Evolutionary conservation across 2,113 vertebrate species (phyloP).

Genomic region (Neolamprologus modestus): DNA sequence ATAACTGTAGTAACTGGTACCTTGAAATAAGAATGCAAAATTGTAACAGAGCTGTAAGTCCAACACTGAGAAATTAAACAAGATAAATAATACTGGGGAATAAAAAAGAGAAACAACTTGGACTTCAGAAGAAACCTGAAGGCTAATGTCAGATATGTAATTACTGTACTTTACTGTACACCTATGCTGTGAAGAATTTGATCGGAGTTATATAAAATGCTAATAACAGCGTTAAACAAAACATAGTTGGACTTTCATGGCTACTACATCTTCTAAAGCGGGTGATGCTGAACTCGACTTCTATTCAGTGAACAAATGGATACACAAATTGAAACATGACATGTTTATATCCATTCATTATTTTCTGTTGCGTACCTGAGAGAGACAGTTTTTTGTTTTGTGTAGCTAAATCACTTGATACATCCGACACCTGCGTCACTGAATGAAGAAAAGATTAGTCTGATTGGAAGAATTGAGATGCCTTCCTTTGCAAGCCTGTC

Average conservation of each 20-base stretch:
- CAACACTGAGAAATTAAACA: background rate
- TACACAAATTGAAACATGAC: background rate
- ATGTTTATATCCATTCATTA: background rate
- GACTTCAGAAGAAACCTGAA: background rate
- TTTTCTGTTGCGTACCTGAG: background rate
- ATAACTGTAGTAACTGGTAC: background rate
- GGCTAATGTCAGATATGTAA: background rate
- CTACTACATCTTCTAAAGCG: background rate
- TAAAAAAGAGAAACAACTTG: background rate
- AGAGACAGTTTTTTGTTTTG: background rate
- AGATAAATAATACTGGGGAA: background rate
- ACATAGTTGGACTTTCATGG: background rate
- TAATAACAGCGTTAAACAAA: accelerated
- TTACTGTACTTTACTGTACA: background rate
- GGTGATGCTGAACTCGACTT: background rate
- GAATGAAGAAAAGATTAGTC: background rate
- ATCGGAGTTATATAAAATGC: background rate
- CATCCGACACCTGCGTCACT: background rate
- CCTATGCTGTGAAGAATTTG: background rate
- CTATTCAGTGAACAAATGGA: background rate
- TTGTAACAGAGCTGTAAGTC: background rate
- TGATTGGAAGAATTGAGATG: background rate
- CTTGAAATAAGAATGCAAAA: background rate
- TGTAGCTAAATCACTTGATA: background rate
- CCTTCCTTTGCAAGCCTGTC: background rate